phyloP scores from a whole-genome alignment of 2,113 vertebrate genomes.

The Mobula birostris region DNA sequence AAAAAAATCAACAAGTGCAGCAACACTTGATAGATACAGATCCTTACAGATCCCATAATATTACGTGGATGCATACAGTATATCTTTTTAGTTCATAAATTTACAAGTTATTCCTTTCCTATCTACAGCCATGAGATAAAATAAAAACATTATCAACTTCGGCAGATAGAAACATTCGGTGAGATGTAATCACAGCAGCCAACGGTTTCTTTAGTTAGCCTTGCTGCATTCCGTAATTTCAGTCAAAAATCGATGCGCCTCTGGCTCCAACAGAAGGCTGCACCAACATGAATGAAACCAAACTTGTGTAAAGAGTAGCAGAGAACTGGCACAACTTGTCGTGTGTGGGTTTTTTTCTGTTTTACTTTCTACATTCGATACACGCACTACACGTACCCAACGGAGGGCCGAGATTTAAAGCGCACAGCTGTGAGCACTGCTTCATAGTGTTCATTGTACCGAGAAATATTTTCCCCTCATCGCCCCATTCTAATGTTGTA shows the following conservation, averaged over 20 bases:
- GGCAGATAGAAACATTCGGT: no score
- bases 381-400: slow-evolving; percentile 20
- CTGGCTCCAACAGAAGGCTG: background rate
- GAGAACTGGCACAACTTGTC: background rate
- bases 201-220: background rate
- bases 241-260: background rate
- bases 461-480: slow-evolving; percentile 44
- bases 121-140: background rate
- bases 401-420: background rate
- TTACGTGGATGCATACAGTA: background rate
- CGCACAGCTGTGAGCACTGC: background rate
- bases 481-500: slow-evolving; percentile 39
- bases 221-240: background rate
- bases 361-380: background rate
- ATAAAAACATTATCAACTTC: background rate
- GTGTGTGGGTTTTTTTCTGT: background rate
- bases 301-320: background rate
- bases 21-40: background rate
- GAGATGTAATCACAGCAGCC: background rate
- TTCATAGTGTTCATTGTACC: slow-evolving; percentile 37
- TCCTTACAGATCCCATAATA: background rate
- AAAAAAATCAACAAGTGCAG: background rate
- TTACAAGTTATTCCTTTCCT: background rate
- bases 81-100: no score
- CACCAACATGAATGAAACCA: background rate